These are phyloP conservation scores for Urocolius indicus DNA, from an alignment of 2,113 vertebrate species.

Conservation along the genomic window DNA sequence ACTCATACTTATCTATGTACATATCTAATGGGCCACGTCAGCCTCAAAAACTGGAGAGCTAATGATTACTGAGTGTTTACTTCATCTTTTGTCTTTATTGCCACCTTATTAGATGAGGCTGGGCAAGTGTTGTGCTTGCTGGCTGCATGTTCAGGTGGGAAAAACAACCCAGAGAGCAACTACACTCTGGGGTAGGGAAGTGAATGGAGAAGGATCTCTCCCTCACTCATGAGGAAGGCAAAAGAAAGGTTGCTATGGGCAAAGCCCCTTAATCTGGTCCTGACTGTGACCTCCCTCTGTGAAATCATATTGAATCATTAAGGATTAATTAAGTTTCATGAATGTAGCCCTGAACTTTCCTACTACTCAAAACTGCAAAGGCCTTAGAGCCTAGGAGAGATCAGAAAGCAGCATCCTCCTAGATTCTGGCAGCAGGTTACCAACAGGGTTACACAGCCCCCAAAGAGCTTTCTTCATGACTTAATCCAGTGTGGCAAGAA, in stretches of 20 bases:
- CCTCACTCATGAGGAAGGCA: background rate
- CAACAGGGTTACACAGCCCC: background rate
- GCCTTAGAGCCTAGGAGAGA: background rate
- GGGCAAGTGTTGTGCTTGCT: background rate
- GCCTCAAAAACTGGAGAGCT: background rate
- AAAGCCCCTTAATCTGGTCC: background rate
- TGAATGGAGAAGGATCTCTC: background rate
- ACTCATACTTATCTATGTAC: background rate
- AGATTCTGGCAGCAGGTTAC: background rate
- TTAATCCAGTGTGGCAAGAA: background rate
- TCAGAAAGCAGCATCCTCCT: background rate
- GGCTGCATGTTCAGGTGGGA: background rate
- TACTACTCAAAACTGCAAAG: background rate
- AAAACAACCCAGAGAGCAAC: background rate
- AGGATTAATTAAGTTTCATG: background rate
- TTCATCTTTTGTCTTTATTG: background rate
- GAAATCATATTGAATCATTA: background rate
- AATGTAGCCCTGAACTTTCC: background rate
- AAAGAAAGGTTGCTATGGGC: background rate
- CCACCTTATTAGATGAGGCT: background rate
- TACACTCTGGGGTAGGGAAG: too few species aligned
- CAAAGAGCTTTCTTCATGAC: rapidly evolving
- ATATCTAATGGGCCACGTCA: background rate
- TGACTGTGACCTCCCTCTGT: background rate
- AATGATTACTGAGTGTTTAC: background rate